phyloP scores from a whole-genome alignment of 2,888 invertebrate species.

The Oasisia sp. region DNA sequence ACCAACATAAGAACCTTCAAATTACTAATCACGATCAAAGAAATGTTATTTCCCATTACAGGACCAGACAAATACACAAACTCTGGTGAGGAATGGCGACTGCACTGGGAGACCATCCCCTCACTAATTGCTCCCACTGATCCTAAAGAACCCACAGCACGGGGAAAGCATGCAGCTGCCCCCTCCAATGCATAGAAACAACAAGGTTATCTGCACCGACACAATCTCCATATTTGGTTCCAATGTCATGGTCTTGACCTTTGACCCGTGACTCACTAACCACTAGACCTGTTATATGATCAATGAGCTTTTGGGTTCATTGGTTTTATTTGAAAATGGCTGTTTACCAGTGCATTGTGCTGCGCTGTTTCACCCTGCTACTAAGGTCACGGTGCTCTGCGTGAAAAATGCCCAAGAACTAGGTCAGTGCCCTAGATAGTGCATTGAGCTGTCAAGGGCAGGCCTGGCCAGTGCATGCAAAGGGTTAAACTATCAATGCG shows the following conservation, averaged over 20 bases:
- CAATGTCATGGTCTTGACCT: not conserved
- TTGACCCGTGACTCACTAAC: slow-evolving; percentile 8
- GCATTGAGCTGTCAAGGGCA: not conserved
- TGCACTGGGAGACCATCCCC: slow-evolving; percentile 21
- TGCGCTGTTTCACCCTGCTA: not conserved
- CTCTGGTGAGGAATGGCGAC: slow-evolving; percentile 18
- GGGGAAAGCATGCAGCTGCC: slow-evolving; percentile 24
- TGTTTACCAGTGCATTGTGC: slow-evolving; percentile 19
- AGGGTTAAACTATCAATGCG: slow-evolving; percentile 20
- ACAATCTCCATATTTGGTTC: slow-evolving; percentile 23
- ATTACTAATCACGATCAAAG: not conserved
- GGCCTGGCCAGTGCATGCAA: slow-evolving; percentile 3
- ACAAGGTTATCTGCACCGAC: slow-evolving; percentile 21
- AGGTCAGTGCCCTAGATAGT: slow-evolving; percentile 18
- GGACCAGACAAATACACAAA: not conserved
- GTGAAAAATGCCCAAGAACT: slow-evolving; percentile 19
- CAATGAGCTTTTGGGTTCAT: slow-evolving; percentile 21
- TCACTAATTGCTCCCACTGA: not conserved
- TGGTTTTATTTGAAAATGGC: slow-evolving; percentile 18
- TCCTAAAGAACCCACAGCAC: slow-evolving; percentile 14
- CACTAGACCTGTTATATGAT: slow-evolving; percentile 18
- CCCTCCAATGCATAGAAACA: slow-evolving; percentile 12
- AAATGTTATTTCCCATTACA: slow-evolving; percentile 14
- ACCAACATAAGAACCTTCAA: not conserved
- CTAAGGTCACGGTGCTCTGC: slow-evolving; percentile 19